These are phyloP conservation scores for Prunella himalayana DNA, from an alignment of 2,113 vertebrate genomes.

Conservation along the genomic window DNA sequence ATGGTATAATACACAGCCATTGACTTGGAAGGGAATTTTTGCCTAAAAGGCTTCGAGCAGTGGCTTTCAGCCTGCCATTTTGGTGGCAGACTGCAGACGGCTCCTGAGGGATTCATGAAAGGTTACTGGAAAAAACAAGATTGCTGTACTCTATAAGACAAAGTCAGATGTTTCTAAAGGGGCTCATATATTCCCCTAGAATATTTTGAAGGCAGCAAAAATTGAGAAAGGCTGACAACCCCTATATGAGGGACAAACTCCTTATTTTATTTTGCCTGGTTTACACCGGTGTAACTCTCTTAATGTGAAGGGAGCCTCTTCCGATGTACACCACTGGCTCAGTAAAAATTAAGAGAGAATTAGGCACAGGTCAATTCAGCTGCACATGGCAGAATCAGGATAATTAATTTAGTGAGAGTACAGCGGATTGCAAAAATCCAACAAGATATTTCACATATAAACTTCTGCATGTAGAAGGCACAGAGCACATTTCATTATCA, in stretches of 20 bases:
- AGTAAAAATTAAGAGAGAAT: background rate
- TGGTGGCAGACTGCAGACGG: background rate
- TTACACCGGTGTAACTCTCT: background rate
- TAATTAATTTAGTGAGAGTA: background rate
- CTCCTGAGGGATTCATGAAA: slow-evolving; percentile 25
- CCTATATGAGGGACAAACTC: background rate
- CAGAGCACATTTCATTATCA: background rate
- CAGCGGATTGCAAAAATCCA: background rate
- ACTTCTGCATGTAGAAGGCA: background rate
- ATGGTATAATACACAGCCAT: slow-evolving; percentile 6
- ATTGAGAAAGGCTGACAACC: background rate
- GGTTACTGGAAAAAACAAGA: background rate
- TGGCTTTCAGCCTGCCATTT: slow-evolving; percentile 13
- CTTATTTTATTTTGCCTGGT: background rate
- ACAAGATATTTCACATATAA: background rate
- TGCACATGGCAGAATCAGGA: background rate
- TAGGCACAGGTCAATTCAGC: background rate
- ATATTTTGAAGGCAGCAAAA: background rate
- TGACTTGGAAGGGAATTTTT: slow-evolving; percentile 45
- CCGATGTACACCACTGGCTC: background rate
- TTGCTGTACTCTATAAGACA: background rate
- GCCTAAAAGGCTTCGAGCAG: slow-evolving; percentile 29
- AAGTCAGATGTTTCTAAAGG: background rate
- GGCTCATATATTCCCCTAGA: background rate
- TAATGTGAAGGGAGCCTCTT: background rate